Conservation (phyloP, 2,797 vertebrate species). For the Poecilia picta region DNA sequence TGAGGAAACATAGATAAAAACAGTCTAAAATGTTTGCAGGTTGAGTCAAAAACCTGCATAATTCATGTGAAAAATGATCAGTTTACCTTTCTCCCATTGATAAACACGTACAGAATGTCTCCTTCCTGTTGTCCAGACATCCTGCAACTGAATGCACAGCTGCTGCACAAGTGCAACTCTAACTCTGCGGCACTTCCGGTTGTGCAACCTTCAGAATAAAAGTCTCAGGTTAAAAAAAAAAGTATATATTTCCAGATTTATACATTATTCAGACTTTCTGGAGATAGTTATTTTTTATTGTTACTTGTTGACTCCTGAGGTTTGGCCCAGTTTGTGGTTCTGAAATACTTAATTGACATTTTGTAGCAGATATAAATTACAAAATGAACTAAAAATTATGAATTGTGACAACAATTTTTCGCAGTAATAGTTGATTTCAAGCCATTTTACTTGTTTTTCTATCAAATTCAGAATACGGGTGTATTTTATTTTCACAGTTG, state of each 20-base stretch:
- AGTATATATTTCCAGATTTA: neutral
- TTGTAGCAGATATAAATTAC: neutral
- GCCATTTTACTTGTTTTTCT: neutral
- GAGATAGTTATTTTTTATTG: neutral
- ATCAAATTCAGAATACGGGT: too few species aligned
- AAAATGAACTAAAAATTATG: neutral
- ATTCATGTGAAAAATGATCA: fast-evolving
- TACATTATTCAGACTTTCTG: neutral
- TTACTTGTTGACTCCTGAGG: neutral
- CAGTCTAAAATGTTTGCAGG: neutral
- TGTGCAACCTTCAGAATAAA: conserved; percentile 15
- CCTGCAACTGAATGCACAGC: neutral
- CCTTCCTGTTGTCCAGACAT: conserved; percentile 28
- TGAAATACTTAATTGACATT: neutral
- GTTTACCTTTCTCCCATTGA: conserved; percentile 86
- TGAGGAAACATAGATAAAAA: neutral
- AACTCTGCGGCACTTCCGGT: neutral
- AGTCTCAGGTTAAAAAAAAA: neutral
- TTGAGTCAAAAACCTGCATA: fast-evolving
- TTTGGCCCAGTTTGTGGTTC: neutral
- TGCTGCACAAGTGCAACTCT: fast-evolving
- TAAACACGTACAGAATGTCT: conserved; percentile 78
- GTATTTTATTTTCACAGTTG: neutral
- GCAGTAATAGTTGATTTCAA: neutral
- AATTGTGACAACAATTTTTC: too few species aligned